phyloP scores from a whole-genome alignment of 2,113 vertebrate genomes.

The Aegithalos caudatus region DNA sequence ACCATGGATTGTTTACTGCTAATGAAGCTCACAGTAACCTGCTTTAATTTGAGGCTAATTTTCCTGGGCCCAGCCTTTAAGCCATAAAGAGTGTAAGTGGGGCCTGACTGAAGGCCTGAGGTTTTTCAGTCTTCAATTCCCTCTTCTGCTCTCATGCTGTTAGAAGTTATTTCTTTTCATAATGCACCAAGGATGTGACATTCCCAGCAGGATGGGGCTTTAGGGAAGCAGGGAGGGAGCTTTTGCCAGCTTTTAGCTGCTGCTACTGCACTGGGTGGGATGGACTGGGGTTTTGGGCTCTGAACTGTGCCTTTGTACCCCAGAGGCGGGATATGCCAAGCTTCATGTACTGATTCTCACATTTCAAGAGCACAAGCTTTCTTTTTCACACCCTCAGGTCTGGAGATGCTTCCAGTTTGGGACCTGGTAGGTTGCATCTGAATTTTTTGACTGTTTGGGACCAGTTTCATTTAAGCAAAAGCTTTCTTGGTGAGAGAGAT shows the following conservation, averaged over 20 bases:
- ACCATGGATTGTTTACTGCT: constrained; percentile 46
- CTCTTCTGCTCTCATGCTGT: neutral
- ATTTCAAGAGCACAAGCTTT: neutral
- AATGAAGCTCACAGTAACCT: constrained; percentile 30
- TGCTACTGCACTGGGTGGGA: neutral
- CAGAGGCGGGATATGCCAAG: neutral
- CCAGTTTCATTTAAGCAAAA: neutral
- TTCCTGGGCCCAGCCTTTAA: neutral
- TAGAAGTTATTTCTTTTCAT: neutral
- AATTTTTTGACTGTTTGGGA: neutral
- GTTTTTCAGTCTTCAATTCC: neutral
- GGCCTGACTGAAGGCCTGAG: neutral
- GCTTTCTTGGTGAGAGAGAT: neutral
- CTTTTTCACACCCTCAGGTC: neutral
- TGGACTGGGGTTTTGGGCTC: neutral
- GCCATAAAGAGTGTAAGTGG: neutral
- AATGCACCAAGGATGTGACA: fast-evolving
- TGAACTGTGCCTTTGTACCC: neutral
- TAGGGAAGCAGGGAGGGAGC: neutral
- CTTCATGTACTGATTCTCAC: neutral
- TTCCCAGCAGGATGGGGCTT: neutral
- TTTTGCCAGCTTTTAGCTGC: neutral
- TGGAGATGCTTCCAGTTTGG: neutral
- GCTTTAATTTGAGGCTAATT: constrained; percentile 44
- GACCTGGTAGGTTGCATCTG: neutral